Conservation (phyloP, 2,113 vertebrate species). For the Gymnocephalus cernua region DNA sequence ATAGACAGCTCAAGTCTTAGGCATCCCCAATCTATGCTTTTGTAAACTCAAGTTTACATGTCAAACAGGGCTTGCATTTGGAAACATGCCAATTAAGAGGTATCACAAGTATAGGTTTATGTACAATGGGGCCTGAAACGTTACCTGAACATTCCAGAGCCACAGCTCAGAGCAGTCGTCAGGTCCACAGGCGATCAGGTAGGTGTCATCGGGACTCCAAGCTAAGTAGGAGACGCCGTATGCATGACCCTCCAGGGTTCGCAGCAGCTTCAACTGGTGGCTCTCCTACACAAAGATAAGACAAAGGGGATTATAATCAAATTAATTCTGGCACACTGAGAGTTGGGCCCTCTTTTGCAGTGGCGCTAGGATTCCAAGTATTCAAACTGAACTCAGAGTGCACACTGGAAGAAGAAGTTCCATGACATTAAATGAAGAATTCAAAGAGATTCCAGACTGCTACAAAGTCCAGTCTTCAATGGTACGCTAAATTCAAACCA, state of each 20-base stretch:
- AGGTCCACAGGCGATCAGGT: slow-evolving; percentile 97
- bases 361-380: no score
- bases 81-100: not conserved
- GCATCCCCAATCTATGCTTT: not conserved
- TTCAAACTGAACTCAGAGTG: not conserved
- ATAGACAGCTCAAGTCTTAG: not conserved
- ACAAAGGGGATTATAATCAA: not conserved
- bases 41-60: not conserved
- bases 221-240: slow-evolving; percentile 98
- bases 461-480: not conserved
- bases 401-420: not conserved
- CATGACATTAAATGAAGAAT: not conserved
- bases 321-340: not conserved
- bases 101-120: not conserved
- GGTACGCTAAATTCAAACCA: not conserved
- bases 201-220: slow-evolving; percentile 98
- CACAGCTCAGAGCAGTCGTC: slow-evolving; percentile 99
- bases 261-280: slow-evolving; percentile 95
- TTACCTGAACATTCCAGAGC: slow-evolving; percentile 99
- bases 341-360: not conserved
- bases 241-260: slow-evolving; percentile 96
- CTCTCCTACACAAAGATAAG: slow-evolving; percentile 86
- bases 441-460: not conserved
- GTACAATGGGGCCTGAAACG: not conserved
- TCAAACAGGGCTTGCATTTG: not conserved